A percentile compares a stretch with the other conserved stretches of the same genome.
Conservation (phyloP, 2,888 invertebrate genomes). For the Drosophila birchii region DNA sequence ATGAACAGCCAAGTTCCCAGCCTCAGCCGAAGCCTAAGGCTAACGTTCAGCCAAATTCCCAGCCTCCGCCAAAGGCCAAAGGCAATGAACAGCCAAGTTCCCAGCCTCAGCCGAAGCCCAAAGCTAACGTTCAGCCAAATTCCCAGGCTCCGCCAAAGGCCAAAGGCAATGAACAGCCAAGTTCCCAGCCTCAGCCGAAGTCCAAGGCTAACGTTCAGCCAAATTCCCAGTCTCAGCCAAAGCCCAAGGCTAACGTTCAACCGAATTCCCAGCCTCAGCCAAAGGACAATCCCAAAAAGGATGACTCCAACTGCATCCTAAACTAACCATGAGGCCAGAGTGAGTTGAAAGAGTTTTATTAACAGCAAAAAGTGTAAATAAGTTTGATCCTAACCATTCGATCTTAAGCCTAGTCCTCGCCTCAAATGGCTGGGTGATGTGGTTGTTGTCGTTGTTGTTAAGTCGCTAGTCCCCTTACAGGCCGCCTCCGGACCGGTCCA, state of each 20-base stretch:
- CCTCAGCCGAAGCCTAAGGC: neutral
- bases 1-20: neutral
- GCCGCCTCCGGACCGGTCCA: slow-evolving; percentile 98
- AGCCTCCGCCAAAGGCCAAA: neutral
- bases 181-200: neutral
- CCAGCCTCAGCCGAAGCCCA: neutral
- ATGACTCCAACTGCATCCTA: neutral
- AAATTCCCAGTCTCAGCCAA: neutral
- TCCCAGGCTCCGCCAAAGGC: neutral
- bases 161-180: neutral
- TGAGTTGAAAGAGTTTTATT: slow-evolving; percentile 65
- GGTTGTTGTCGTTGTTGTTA: slow-evolving; percentile 37
- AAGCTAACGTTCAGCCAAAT: neutral
- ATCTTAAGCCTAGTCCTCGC: slow-evolving; percentile 52
- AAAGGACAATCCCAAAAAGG: neutral
- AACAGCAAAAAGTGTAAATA: slow-evolving; percentile 74
- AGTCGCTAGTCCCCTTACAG: slow-evolving; percentile 86
- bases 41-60: neutral
- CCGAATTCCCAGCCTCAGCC: neutral
- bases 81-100: too few relatives aligned
- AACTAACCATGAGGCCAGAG: neutral
- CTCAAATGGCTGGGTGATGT: slow-evolving; percentile 33
- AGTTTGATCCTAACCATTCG: slow-evolving; percentile 43
- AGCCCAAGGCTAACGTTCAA: neutral
- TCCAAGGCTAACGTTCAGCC: neutral